These are phyloP conservation scores for Scopus umbretta DNA, from an alignment of 2,113 vertebrate genomes.

Conservation along the genomic window DNA sequence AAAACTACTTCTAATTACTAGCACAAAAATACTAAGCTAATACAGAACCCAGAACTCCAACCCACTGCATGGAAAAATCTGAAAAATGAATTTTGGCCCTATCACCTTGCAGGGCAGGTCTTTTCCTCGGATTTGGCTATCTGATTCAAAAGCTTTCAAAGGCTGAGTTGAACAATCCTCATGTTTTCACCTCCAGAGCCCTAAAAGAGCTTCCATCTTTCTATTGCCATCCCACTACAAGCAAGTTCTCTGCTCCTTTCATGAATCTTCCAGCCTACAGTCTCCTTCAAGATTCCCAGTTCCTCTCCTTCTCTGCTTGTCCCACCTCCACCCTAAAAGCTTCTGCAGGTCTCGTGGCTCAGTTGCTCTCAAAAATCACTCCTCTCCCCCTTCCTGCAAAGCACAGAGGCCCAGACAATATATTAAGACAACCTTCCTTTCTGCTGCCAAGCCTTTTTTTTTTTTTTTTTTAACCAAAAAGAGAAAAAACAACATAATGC, in stretches of 20 bases:
- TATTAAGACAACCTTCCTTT: neutral
- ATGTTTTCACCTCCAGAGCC: neutral
- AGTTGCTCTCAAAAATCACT: neutral
- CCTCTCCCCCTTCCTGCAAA: neutral
- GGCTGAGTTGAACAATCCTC: neutral
- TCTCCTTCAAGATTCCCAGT: neutral
- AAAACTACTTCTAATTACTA: neutral
- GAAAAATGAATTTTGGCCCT: neutral
- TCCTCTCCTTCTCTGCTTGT: neutral
- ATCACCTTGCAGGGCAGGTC: neutral
- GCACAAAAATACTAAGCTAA: neutral
- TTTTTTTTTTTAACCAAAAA: neutral
- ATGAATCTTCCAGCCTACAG: neutral
- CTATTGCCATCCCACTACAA: neutral
- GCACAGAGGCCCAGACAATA: neutral
- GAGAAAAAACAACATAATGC: neutral
- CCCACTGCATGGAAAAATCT: neutral
- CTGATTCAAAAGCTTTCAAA: neutral
- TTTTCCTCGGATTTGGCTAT: neutral
- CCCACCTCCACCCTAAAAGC: neutral
- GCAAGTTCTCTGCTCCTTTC: neutral
- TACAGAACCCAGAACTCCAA: neutral
- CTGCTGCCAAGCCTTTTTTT: neutral
- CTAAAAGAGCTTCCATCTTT: neutral
- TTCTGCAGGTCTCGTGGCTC: neutral